A percentile compares a stretch with the other conserved stretches of the same genome.
Conservation (phyloP, 2,888 invertebrate species). For the Hypomecis punctinalis region DNA sequence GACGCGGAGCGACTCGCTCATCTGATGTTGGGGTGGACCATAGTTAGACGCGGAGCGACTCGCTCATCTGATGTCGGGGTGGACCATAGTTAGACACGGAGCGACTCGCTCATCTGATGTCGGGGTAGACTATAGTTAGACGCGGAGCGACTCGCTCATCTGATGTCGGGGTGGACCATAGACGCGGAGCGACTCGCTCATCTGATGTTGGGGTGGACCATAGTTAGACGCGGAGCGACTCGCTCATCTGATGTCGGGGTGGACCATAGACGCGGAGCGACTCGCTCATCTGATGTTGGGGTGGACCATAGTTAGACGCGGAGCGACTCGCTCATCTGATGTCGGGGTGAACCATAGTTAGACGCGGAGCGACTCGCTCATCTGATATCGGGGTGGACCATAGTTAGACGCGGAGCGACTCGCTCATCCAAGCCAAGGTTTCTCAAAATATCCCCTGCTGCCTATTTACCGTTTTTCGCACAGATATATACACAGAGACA, state of each 20-base stretch:
- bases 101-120: constrained; percentile 12
- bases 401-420: not conserved
- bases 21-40: constrained; percentile 22
- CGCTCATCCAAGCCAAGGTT: not conserved
- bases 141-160: constrained; percentile 1
- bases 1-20: not conserved
- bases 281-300: constrained; percentile 21
- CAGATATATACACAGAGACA: no score
- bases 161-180: constrained; percentile 17
- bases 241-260: constrained; percentile 21
- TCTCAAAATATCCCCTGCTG: no score
- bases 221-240: not conserved
- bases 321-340: constrained; percentile 9
- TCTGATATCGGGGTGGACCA: constrained; percentile 22
- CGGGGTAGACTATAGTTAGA: constrained; percentile 9
- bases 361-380: not conserved
- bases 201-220: constrained; percentile 22
- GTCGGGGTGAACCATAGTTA: constrained; percentile 12
- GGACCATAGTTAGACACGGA: not conserved
- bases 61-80: constrained; percentile 21
- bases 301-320: not conserved
- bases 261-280: not conserved
- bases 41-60: not conserved
- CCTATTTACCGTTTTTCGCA: no score
- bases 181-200: not conserved